A percentile compares a stretch with the other conserved stretches of the same genome.
Evolutionary conservation across 2,797 vertebrate species (phyloP).

Genomic region (Scyliorhinus canicula): DNA sequence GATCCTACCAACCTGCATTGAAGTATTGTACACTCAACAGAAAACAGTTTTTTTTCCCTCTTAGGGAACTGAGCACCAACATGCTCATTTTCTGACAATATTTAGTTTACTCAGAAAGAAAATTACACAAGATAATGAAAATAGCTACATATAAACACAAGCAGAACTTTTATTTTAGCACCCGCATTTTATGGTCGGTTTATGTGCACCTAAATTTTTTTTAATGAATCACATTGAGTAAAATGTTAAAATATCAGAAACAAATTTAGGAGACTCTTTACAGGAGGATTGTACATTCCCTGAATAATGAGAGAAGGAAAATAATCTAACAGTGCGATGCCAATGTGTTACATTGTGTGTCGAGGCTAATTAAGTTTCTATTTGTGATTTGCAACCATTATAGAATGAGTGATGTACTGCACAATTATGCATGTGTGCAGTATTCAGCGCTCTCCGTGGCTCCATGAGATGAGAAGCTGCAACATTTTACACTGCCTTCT

Average conservation of each 20-base stretch:
- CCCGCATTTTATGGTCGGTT: constrained; percentile 60
- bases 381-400: constrained; percentile 54
- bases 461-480: constrained; percentile 58
- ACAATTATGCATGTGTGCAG: constrained; percentile 60
- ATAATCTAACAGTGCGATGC: constrained; percentile 74
- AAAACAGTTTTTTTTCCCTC: constrained; percentile 51
- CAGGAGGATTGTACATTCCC: constrained; percentile 63
- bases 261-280: constrained; percentile 45
- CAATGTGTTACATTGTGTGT: constrained; percentile 56
- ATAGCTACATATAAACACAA: constrained; percentile 59
- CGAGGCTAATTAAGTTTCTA: constrained; percentile 63
- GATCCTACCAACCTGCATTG: constrained; percentile 57
- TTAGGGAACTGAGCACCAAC: constrained; percentile 57
- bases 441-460: constrained; percentile 61
- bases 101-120: constrained; percentile 58
- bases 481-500: constrained; percentile 61
- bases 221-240: constrained; percentile 48
- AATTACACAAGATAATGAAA: constrained; percentile 51
- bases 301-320: constrained; percentile 69
- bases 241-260: constrained; percentile 48
- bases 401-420: constrained; percentile 62
- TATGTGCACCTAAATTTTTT: constrained; percentile 61
- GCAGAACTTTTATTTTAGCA: constrained; percentile 62
- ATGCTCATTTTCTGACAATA: constrained; percentile 57
- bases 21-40: constrained; percentile 56